Evolutionary conservation across 2,888 invertebrate genomes (phyloP).

Genomic region (Thecophora atra): DNA sequence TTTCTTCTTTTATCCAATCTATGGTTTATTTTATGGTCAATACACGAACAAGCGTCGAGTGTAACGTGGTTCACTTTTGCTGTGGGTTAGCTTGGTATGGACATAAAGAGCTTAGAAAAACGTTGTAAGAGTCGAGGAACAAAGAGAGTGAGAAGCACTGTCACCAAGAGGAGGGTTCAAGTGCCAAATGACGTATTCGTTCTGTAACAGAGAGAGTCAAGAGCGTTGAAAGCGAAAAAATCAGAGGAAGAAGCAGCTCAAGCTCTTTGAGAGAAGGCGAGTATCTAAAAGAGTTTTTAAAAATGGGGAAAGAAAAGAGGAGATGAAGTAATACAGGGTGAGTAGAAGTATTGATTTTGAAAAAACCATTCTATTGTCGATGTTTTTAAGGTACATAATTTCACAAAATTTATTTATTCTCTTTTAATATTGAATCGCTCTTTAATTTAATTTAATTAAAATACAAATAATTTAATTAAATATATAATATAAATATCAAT

Average conservation of each 20-base stretch:
- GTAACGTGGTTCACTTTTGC: no score
- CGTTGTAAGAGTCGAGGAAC: no score
- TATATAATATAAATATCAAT: no score
- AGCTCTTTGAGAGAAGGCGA: no score
- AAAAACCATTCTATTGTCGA: no score
- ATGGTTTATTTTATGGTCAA: conserved; percentile 18
- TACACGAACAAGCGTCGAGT: neutral
- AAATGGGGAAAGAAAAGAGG: no score
- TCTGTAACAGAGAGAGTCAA: neutral
- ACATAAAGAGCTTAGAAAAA: neutral
- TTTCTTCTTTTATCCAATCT: conserved; percentile 21
- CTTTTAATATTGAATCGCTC: no score
- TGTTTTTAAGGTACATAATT: no score
- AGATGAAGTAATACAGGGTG: conserved; percentile 4
- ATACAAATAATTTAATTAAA: conserved; percentile 7
- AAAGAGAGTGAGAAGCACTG: neutral
- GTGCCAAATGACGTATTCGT: conserved; percentile 19
- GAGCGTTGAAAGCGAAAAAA: neutral
- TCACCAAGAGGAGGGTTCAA: neutral
- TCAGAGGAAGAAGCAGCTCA: neutral
- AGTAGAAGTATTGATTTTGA: neutral
- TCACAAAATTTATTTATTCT: no score
- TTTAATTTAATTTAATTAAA: neutral
- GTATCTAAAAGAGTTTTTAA: no score
- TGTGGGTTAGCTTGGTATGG: conserved; percentile 21